Conservation (phyloP, 1,140 invertebrate species). For the Drosophila subpulchrella region DNA sequence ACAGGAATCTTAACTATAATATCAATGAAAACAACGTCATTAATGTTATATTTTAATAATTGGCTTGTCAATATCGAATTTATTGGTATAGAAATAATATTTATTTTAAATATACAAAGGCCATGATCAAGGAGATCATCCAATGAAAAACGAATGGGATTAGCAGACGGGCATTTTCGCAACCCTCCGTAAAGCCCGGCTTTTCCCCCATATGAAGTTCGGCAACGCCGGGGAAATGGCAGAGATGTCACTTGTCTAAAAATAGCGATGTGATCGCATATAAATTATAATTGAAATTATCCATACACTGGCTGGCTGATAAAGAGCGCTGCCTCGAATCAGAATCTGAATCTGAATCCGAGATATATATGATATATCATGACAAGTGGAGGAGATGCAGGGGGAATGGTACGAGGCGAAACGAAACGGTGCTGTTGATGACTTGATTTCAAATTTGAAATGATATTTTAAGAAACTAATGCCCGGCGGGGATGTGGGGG, state of each 20-base stretch:
- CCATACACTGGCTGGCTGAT: slow-evolving; percentile 40
- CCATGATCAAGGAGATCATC: not conserved
- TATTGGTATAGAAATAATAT: not conserved
- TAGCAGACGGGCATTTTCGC: not conserved
- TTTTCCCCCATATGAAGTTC: slow-evolving; percentile 2
- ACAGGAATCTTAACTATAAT: too few relatives aligned
- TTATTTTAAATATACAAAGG: not conserved
- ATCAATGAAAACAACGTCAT: too few relatives aligned
- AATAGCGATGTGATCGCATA: slow-evolving; percentile 72
- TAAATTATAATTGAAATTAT: slow-evolving; percentile 81
- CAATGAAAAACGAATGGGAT: not conserved
- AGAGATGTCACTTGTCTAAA: slow-evolving; percentile 56
- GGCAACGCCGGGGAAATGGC: not conserved
- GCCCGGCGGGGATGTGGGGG: slow-evolving; percentile 30
- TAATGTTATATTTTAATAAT: too few relatives aligned
- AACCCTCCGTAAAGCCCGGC: not conserved
- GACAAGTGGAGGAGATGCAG: slow-evolving; percentile 5
- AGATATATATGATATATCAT: slow-evolving; percentile 6
- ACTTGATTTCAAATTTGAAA: slow-evolving; percentile 81
- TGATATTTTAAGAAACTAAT: slow-evolving; percentile 82
- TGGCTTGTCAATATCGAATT: too few relatives aligned
- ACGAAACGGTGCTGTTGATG: slow-evolving; percentile 49
- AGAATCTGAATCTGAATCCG: slow-evolving; percentile 7
- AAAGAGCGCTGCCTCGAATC: slow-evolving; percentile 26
- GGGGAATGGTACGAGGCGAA: not conserved